Evolutionary conservation across 2,797 vertebrate species (phyloP).

Genomic region (Poecilia velifera): DNA sequence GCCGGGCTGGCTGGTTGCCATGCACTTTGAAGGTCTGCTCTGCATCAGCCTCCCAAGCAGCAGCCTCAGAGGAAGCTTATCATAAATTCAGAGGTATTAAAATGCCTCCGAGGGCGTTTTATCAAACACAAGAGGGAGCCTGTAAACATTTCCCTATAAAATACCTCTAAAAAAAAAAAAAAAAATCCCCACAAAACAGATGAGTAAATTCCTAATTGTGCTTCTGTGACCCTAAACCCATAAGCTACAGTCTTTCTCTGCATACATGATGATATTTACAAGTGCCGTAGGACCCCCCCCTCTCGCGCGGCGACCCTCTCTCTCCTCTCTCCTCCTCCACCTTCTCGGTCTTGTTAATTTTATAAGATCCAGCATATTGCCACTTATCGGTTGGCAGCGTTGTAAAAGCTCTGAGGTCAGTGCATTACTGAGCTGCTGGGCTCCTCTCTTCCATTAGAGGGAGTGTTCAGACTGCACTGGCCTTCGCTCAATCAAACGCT

Average conservation of each 20-base stretch:
- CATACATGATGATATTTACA: slow-evolving; percentile 68
- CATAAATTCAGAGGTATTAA: slow-evolving; percentile 75
- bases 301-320: slow-evolving; percentile 28
- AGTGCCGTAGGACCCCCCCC: slow-evolving; percentile 48
- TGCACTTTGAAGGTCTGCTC: slow-evolving; percentile 51
- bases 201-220: slow-evolving; percentile 51
- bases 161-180: slow-evolving; percentile 19
- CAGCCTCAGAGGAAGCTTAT: slow-evolving; percentile 47
- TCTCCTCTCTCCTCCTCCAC: slow-evolving; percentile 42
- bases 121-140: slow-evolving; percentile 66
- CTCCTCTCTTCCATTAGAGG: slow-evolving; percentile 81
- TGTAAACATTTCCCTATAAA: slow-evolving; percentile 69
- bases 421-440: slow-evolving; percentile 78
- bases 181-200: slow-evolving; percentile 44
- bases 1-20: slow-evolving; percentile 49
- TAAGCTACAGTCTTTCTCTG: slow-evolving; percentile 43
- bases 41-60: slow-evolving; percentile 41
- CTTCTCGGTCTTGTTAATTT: slow-evolving; percentile 80
- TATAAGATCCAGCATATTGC: slow-evolving; percentile 80
- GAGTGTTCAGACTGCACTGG: slow-evolving; percentile 72
- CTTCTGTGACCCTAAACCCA: slow-evolving; percentile 50
- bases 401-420: slow-evolving; percentile 81
- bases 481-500: slow-evolving; percentile 79
- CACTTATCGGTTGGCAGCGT: slow-evolving; percentile 76
- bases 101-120: slow-evolving; percentile 69